These are phyloP conservation scores for Streblospio benedicti DNA, from an alignment of 1,140 invertebrate genomes.

Conservation along the genomic window DNA sequence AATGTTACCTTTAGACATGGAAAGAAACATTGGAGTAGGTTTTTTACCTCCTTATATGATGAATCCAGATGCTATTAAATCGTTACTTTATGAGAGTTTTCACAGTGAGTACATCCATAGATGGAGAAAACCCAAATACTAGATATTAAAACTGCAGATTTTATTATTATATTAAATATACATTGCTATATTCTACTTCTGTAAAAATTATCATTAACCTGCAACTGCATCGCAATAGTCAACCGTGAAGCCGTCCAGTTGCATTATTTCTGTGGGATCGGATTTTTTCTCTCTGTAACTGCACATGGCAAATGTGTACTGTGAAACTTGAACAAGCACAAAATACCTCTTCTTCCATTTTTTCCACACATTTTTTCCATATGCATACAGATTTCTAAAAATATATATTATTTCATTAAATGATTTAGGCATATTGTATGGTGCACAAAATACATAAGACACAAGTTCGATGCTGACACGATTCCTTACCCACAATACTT, in stretches of 20 bases:
- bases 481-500: slow-evolving; percentile 83
- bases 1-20: too few species aligned
- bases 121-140: too few species aligned
- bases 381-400: slow-evolving; percentile 75
- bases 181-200: too few species aligned
- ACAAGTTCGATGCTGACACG: slow-evolving; percentile 5
- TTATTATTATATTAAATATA: too few species aligned
- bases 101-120: too few species aligned
- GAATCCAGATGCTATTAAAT: too few species aligned
- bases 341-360: slow-evolving; percentile 99
- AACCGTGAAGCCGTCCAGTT: slow-evolving; percentile 96
- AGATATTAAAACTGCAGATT: too few species aligned
- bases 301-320: slow-evolving; percentile 99
- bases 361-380: slow-evolving; percentile 97
- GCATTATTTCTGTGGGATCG: slow-evolving; percentile 99
- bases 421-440: background rate
- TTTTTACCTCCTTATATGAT: too few species aligned
- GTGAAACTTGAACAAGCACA: slow-evolving; percentile 90
- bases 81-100: too few species aligned
- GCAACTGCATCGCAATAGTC: slow-evolving; percentile 90
- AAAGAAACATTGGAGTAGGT: too few species aligned
- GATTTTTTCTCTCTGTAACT: slow-evolving; percentile 99
- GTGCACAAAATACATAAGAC: slow-evolving; percentile 6
- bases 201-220: slow-evolving; percentile 3
- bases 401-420: background rate